Base-by-base conservation (phyloP, 2,113 vertebrate species). In the Limnothrissa miodon region DNA sequence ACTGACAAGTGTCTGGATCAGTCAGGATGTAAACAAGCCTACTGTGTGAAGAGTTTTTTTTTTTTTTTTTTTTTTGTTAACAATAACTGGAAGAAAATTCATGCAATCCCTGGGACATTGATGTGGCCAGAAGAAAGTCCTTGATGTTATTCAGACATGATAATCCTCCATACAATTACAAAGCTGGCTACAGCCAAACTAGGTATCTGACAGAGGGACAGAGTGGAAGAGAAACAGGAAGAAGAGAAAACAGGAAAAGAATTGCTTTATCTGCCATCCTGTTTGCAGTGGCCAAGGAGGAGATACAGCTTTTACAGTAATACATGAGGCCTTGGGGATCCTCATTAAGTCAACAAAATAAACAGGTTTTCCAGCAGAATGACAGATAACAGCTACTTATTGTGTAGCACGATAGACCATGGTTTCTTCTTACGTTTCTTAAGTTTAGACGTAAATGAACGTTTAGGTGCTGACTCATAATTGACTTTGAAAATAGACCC, bases 251-350 rank as follows among this genome's bases (percentile, higher is more conserved):
- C 66, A 36, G 66, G 66, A 74, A 74, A 21, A 36, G 33, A 74
- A 13, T 29, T 29, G 66, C 66, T 36, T 74, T 74, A 74, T 74
- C 66, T 74, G 66, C 13, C 66, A 74, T 74, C 66, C 66, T 74
- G 66, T 74, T 74, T 15, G 66, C 66, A 74, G 11, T 36, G 66
- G 11, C 29, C 66, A 11, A 42, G 42, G 42, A 42, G 42, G 42
- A 42, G 42, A 42, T 42, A 42, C 2, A 6, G 6, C 42, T 42
- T 42, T 42, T 42, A 2, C 42, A 42, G 42, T 42, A 42, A 42
- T 4, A 39, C 33, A 33, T 36, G 29, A 1, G 33, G 33, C 9
- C 15, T 33, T 74, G 25, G 13, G 29, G 15, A 5, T 36, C 66
- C 66, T 74, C 29, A 74, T 74, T 74, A 36, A 74, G 66, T 1